A percentile compares a stretch with the other conserved stretches of the same genome.
Evolutionary conservation across 2,797 vertebrate genomes (phyloP).

Genomic region (Decapterus maruadsi): DNA sequence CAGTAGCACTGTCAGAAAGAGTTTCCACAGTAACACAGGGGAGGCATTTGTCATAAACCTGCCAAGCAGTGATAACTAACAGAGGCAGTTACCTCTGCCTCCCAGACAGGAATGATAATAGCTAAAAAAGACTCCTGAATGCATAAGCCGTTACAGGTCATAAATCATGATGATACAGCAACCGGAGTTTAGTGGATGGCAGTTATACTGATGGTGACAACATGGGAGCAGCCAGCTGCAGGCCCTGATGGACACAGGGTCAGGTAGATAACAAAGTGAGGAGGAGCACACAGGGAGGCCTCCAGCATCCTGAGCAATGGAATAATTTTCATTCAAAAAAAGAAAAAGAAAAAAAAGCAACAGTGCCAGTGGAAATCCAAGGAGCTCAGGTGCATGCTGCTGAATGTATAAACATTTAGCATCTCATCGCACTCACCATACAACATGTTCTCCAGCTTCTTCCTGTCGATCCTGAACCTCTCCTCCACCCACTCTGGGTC

Average conservation of each 20-base stretch:
- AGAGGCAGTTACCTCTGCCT: slow-evolving; percentile 55
- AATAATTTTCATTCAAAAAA: slow-evolving; percentile 3
- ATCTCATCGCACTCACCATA: slow-evolving; percentile 77
- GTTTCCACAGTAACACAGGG: slow-evolving; percentile 44
- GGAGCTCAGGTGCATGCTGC: neutral
- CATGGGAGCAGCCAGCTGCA: slow-evolving; percentile 48
- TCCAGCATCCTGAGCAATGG: slow-evolving; percentile 1
- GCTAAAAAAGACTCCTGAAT: slow-evolving; percentile 57
- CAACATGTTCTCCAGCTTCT: slow-evolving; percentile 88
- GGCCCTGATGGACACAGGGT: slow-evolving; percentile 45
- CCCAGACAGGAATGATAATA: slow-evolving; percentile 63
- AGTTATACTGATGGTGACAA: slow-evolving; percentile 53
- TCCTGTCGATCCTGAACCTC: slow-evolving; percentile 89
- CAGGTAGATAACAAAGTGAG: slow-evolving; percentile 53
- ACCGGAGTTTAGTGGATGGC: slow-evolving; percentile 39
- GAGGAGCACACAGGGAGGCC: slow-evolving; percentile 15
- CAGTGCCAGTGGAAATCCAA: neutral
- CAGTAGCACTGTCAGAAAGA: slow-evolving; percentile 45
- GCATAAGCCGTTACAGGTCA: slow-evolving; percentile 53
- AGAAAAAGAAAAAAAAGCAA: slow-evolving; percentile 1
- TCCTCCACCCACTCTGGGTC: slow-evolving; percentile 87
- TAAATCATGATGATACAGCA: slow-evolving; percentile 67
- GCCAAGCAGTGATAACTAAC: slow-evolving; percentile 65
- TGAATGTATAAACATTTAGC: neutral
- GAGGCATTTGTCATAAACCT: slow-evolving; percentile 72